Base-by-base conservation (phyloP, 1,140 invertebrate species). In the Cardiocondyla obscurior region DNA sequence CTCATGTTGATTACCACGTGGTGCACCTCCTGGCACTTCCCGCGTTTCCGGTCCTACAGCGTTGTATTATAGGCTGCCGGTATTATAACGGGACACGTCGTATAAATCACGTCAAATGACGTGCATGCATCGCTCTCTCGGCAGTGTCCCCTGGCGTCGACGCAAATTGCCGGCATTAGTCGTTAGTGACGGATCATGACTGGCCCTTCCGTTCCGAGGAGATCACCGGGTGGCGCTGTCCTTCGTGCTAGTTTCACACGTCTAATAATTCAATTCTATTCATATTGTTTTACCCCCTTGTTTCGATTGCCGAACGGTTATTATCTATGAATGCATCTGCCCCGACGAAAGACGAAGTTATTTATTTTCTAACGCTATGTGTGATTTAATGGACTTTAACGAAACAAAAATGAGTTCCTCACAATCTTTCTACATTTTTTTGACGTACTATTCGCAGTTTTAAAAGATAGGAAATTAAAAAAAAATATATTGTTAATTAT, bases 141-240 rank as follows among this genome's bases (percentile, higher is more conserved):
- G 39, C 33, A 81, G 14, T 33, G 87, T 82, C 72, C 70, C 83
- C 44, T 69, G 51, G 46, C 64, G 73, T 88, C 30, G 72, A 65
- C 82, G 64, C 89, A 90, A 90, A 91, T 91, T 90, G 85, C 74
- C 64, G 69, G 83, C 81, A 91, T 91, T 90, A 91, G 81, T 88
- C 81, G 88, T 83, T 76, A 67, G 46, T 72, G 84, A 83, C 82
- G 86, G 53, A 87, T 87, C 87, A 83, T 81, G 73, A 88, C 83
- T 84, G 74, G 67, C 8, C 81, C 65, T 85, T 83, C 73, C 67
- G 42, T 42, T 53, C 49, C 25, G 55, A 73, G 44, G 46, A 81
- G 51, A 51, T 53, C 51, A 14, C 67, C 30, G 22, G 22, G 10
- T 8, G 16, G 30, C 22, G 72, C 46, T 65, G 8, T 39, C 44